Evolutionary conservation across 2,888 invertebrate species (phyloP), one percentile per base, ranked within the genome.

Genomic region (Eristalis tenax): DNA sequence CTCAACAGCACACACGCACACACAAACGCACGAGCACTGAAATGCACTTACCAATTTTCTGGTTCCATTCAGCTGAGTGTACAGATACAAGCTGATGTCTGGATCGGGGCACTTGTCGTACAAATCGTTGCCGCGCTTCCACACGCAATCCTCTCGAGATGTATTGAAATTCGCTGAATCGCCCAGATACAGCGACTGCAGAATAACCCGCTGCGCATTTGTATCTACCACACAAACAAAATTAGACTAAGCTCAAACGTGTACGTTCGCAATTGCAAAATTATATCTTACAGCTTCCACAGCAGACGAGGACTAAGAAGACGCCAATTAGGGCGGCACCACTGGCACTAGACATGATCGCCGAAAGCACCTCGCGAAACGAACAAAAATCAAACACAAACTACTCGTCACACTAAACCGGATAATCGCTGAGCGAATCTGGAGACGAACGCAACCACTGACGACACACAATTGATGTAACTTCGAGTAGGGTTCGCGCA

Each of bases 101-200:
- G 95, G 95, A 91, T 96, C 96, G 0, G 96, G 96, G 90, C 96
- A 97, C n/a, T 94, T 92, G 89, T 95, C 95, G 43, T 89, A 89
- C 59, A 94, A 93, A 76, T 95, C 95, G 89, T 94, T 94, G 15
- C 94, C 94, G 15, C 96, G 94, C 69, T 95, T 93, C 96, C 96
- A 96, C 15, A 95, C 93, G 92, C 97, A 97, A 90, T 96, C 95
- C 66, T 95, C 95, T 61, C 95, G 92, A 0, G 95, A 94, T 1
- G 95, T 94, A 90, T 96, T 96, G 64, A 94, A 94, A 74, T 94
- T 94, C 0, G 93, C 91, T 65, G 94, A 93, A 86, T 94, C 95
- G 90, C 96, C 95, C 10, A 96, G 92, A 81, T 94, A 94, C 1
- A 96, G 91, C 0, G 96, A 96, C 75, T 96, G 89, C 43, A 88